Conservation (phyloP, 2,113 vertebrate genomes). For the Oncorhynchus mykiss region DNA sequence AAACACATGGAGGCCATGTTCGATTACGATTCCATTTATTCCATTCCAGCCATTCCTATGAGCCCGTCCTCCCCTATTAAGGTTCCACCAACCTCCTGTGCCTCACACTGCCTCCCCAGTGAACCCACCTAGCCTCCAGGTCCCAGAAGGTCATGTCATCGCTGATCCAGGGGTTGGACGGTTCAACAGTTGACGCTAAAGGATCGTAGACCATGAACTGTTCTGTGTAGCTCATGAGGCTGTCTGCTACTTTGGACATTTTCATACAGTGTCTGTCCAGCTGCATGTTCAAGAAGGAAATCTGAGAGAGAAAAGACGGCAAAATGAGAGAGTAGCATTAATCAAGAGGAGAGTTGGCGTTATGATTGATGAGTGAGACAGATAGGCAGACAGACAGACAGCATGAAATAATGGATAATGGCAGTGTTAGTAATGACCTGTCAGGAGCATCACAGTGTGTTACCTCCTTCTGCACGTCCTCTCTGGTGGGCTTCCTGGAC, state of each 20-base stretch:
- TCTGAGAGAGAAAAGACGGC: constrained; percentile 71
- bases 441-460: constrained; percentile 19
- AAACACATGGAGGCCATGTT: too few relatives aligned
- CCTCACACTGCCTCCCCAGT: background rate
- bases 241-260: constrained; percentile 98
- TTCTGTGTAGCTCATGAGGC: constrained; percentile 90
- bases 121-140: constrained; percentile 84
- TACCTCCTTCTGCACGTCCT: constrained; percentile 90
- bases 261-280: constrained; percentile 97
- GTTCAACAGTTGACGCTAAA: constrained; percentile 83
- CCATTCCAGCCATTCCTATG: too few relatives aligned
- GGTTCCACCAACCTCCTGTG: too few relatives aligned
- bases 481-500: constrained; percentile 85
- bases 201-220: constrained; percentile 93
- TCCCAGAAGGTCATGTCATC: constrained; percentile 91
- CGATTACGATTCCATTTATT: too few relatives aligned
- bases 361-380: constrained; percentile 29
- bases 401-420: constrained; percentile 33
- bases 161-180: constrained; percentile 93
- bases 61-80: too few relatives aligned
- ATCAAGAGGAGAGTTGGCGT: constrained; percentile 20
- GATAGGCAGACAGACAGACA: background rate
- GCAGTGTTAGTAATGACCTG: constrained; percentile 11
- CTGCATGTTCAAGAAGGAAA: constrained; percentile 89
- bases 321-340: constrained; percentile 48